Conservation (phyloP, 2,113 vertebrate species). For the Lagopus muta region DNA sequence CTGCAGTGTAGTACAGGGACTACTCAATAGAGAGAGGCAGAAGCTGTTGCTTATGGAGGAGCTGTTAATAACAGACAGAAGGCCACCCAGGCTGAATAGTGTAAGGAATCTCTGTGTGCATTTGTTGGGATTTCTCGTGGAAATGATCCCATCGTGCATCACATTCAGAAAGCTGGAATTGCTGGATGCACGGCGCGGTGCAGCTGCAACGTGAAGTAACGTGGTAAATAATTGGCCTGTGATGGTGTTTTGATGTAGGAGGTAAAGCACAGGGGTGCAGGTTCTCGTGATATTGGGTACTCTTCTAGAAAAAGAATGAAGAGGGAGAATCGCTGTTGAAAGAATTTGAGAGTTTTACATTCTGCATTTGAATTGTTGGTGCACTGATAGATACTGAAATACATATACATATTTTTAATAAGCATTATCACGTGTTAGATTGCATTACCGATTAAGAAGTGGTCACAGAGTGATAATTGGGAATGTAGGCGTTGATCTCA, state of each 20-base stretch:
- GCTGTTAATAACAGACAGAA: rapidly evolving
- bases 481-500: neutral
- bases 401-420: neutral
- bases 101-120: rapidly evolving
- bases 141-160: rapidly evolving
- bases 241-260: neutral
- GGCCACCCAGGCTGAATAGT: rapidly evolving
- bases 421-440: neutral
- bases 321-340: neutral
- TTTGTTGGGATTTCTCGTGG: rapidly evolving
- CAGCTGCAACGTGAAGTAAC: neutral
- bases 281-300: neutral
- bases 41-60: neutral
- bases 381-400: neutral
- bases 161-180: neutral
- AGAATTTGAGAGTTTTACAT: neutral
- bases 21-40: neutral
- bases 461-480: neutral
- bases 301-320: neutral
- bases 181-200: neutral
- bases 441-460: neutral
- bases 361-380: neutral
- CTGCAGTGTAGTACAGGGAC: rapidly evolving
- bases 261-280: neutral
- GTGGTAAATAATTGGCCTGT: rapidly evolving